Base-by-base conservation (phyloP, 2,113 vertebrate genomes). In the Pantherophis guttatus region DNA sequence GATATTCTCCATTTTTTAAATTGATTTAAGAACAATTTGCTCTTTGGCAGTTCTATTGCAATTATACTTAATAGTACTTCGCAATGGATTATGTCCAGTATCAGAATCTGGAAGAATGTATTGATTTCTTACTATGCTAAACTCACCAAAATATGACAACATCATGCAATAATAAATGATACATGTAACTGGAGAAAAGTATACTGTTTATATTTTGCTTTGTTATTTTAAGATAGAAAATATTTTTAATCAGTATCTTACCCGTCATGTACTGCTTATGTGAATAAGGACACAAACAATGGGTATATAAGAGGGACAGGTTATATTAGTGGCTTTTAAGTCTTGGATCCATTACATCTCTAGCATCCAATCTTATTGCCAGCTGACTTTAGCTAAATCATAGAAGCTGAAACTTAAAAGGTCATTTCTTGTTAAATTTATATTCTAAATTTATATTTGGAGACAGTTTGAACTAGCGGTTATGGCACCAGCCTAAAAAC, bases 381-480 rank as follows among this genome's bases (percentile, higher is more conserved):
- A 88, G 44, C 94, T 90, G 88, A 91, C 94, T 94, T 94, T 58
- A 89, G 90, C 94, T 93, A 17, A 59, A 81, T 95, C 91, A 58
- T 3, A 39, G 91, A 91, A 88, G 88, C 52, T 95, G 94, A 93
- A 94, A 94, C 95, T 90, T 89, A 87, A 93, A 44, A 33, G 93
- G 59, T 75, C 87, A 81, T 81, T 81, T 81, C 75, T 44, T 81
- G 17, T 44, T 81, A 81, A 81, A 81, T 81, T 39, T 81, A 81
- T 39, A 81, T 81, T 39, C 70, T 19, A 39, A 65, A n/a, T 29
- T 13, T 70, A 70, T 70, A n/a, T 70, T 70, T 70, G 62, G 29
- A 70, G 29, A n/a, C 11, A 70, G 29, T 70, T n/a, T n/a, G 11
- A 70, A n/a, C 62, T 70, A 70, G 5, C 1, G 4, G 29, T 70